A percentile compares a stretch with the other conserved stretches of the same genome.
These are phyloP conservation scores for Cenopis cana DNA, from an alignment of 2,888 invertebrate genomes.

Conservation along the genomic window DNA sequence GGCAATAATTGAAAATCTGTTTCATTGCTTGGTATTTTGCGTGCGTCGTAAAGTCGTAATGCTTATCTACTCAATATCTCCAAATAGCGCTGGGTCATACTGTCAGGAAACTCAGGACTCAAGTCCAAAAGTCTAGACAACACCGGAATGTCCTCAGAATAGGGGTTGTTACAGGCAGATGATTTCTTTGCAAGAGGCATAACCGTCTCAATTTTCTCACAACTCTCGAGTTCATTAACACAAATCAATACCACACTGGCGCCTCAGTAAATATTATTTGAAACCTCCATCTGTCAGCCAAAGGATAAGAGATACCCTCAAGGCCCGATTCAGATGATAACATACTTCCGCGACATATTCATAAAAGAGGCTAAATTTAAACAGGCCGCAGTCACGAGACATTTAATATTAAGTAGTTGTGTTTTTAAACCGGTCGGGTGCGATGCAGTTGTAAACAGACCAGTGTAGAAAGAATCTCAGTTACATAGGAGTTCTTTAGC, in stretches of 20 bases:
- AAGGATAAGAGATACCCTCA: slow-evolving; percentile 33
- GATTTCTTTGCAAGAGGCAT: background rate
- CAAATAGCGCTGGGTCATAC: background rate
- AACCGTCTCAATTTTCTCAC: background rate
- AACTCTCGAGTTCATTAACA: slow-evolving; percentile 22
- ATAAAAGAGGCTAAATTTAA: slow-evolving; percentile 11
- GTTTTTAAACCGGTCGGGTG: slow-evolving; percentile 20
- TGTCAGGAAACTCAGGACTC: no score
- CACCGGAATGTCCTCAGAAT: no score
- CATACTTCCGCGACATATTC: slow-evolving; percentile 27
- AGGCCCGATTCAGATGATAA: slow-evolving; percentile 35
- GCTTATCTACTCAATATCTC: background rate
- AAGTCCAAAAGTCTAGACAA: no score
- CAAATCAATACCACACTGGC: slow-evolving; percentile 23
- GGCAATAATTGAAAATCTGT: background rate
- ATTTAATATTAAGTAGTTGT: slow-evolving; percentile 8
- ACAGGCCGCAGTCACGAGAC: slow-evolving; percentile 1
- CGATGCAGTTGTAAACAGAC: background rate
- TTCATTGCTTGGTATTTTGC: background rate
- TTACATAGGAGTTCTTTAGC: background rate
- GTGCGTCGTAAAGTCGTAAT: background rate
- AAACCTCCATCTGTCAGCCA: slow-evolving; percentile 31
- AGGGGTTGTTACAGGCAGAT: no score
- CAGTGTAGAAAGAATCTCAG: background rate
- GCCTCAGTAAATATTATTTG: slow-evolving; percentile 25